Conservation (phyloP, 2,888 invertebrate genomes). For the Gymnosoma rotundatum region DNA sequence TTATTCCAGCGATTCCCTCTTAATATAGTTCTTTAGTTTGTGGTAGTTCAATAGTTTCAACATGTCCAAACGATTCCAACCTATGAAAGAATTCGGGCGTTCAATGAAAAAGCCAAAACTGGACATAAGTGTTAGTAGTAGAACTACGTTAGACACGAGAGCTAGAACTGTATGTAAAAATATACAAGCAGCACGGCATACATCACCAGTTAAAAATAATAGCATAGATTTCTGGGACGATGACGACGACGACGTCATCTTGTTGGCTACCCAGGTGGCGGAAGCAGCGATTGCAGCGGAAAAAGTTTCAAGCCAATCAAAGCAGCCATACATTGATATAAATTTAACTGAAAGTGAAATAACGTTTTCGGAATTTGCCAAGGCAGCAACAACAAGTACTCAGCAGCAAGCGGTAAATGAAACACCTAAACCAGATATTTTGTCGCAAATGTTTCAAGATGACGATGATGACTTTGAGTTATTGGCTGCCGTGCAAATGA, state of each 20-base stretch:
- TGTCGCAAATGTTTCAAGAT: conserved; percentile 75
- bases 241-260: conserved; percentile 80
- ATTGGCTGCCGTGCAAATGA: conserved; percentile 62
- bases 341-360: conserved; percentile 73
- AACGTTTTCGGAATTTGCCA: conserved; percentile 77
- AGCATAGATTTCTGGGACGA: conserved; percentile 78
- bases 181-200: conserved; percentile 1
- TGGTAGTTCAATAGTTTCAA: not conserved
- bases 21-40: not conserved
- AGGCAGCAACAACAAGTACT: conserved; percentile 76
- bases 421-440: conserved; percentile 58
- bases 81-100: conserved; percentile 76
- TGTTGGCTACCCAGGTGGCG: conserved; percentile 79
- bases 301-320: conserved; percentile 20
- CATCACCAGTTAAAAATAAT: conserved; percentile 48
- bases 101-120: conserved; percentile 78
- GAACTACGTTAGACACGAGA: conserved; percentile 41
- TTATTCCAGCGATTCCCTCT: no score
- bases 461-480: conserved; percentile 73
- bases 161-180: not conserved
- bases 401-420: conserved; percentile 70
- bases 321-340: conserved; percentile 10
- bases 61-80: conserved; percentile 78
- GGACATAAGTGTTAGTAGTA: conserved; percentile 75
- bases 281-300: conserved; percentile 75